Evolutionary conservation across 37 sponge, comb jelly and placozoan species (phyloP).

Genomic region (Beroe forskalii): DNA sequence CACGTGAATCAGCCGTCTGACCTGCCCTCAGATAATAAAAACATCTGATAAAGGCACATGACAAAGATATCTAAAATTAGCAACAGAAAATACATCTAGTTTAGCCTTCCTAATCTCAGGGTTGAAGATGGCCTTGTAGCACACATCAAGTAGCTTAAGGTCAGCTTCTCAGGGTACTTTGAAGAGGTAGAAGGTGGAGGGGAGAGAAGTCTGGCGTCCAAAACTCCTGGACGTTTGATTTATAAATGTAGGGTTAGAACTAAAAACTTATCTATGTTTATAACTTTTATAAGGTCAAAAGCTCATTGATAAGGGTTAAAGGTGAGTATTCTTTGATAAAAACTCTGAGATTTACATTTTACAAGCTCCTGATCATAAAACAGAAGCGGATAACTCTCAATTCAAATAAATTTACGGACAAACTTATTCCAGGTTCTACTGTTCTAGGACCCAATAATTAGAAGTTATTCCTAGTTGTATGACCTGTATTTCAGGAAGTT

Average conservation of each 20-base stretch:
- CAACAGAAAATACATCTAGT: conserved; percentile 42
- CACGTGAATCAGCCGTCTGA: too few species aligned
- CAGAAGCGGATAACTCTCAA: not conserved
- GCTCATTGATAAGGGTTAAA: too few species aligned
- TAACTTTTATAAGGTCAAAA: too few species aligned
- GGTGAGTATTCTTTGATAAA: not conserved
- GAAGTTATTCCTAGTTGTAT: too few species aligned
- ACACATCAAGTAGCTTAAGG: conserved; percentile 75
- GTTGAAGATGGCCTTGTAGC: conserved; percentile 69
- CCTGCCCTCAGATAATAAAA: too few species aligned
- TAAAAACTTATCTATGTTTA: conserved; percentile 37
- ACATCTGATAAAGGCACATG: too few species aligned
- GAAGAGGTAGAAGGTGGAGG: conserved; percentile 88
- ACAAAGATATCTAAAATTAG: too few species aligned
- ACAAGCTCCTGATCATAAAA: not conserved
- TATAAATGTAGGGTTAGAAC: too few species aligned
- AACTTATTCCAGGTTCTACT: not conserved
- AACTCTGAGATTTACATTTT: not conserved
- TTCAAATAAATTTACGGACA: not conserved
- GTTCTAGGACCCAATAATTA: not conserved
- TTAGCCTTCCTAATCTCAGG: not conserved
- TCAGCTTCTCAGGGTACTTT: conserved; percentile 74
- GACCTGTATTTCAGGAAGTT: conserved; percentile 81
- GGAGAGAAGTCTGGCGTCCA: conserved; percentile 85
- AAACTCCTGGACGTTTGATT: too few species aligned